phyloP scores from a whole-genome alignment of 1,140 invertebrate genomes.

The Ptiloglossa arizonensis region DNA sequence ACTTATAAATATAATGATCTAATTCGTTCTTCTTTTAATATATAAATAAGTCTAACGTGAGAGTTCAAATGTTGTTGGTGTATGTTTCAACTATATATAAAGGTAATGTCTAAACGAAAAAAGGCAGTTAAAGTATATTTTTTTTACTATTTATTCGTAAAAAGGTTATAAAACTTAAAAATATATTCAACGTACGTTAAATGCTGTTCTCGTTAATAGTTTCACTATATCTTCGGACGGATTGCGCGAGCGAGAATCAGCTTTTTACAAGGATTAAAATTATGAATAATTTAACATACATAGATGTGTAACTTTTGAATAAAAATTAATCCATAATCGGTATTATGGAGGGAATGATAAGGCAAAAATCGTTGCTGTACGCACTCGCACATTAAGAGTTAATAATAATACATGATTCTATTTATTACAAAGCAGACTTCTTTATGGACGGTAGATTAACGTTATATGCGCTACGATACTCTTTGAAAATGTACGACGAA shows the following conservation, averaged over 20 bases:
- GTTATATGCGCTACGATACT: constrained; percentile 1
- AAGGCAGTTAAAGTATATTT: background rate
- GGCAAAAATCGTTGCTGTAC: background rate
- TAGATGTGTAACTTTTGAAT: background rate
- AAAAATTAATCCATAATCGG: background rate
- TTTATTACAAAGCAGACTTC: constrained; percentile 50
- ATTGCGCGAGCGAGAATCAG: constrained; percentile 10
- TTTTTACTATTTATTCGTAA: constrained; percentile 58
- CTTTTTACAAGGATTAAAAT: constrained; percentile 11
- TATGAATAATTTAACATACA: constrained; percentile 33
- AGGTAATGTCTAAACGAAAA: background rate
- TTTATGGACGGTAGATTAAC: constrained; percentile 53
- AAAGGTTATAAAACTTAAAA: constrained; percentile 69
- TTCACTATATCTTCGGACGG: constrained; percentile 26
- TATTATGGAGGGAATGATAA: background rate
- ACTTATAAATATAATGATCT: too few relatives aligned
- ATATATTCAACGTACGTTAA: constrained; percentile 58
- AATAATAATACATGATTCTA: constrained; percentile 12
- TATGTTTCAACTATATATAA: too few relatives aligned
- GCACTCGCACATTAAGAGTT: background rate
- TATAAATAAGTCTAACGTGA: too few relatives aligned
- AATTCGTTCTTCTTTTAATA: too few relatives aligned
- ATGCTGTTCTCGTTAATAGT: constrained; percentile 36
- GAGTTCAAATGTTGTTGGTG: too few relatives aligned
- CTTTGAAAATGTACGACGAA: constrained; percentile 18